A percentile compares a stretch with the other conserved stretches of the same genome.
Conservation (phyloP, 2,113 vertebrate species). For the Bucco capensis region DNA sequence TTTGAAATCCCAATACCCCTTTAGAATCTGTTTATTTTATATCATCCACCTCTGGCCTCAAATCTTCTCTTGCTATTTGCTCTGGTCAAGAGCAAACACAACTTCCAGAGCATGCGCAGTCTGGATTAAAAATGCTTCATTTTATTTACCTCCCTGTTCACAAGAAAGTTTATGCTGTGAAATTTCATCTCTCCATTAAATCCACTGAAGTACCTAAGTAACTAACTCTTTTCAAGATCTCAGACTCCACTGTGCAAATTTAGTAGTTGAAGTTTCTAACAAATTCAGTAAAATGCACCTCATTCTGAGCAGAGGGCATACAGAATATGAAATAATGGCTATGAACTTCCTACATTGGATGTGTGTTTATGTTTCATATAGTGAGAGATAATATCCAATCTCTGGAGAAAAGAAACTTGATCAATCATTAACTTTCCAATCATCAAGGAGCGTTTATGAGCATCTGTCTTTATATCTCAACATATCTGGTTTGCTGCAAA, state of each 20-base stretch:
- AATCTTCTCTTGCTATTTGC: not conserved
- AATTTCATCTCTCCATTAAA: not conserved
- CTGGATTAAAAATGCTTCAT: not conserved
- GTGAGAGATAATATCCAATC: not conserved
- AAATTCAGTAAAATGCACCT: not conserved
- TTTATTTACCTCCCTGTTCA: not conserved
- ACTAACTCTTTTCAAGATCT: not conserved
- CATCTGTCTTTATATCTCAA: conserved; percentile 14
- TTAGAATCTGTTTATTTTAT: not conserved
- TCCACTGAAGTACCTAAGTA: not conserved
- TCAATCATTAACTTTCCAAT: conserved; percentile 12
- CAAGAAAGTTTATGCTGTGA: not conserved
- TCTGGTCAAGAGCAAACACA: not conserved
- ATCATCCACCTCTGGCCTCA: not conserved
- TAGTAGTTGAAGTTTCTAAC: not conserved
- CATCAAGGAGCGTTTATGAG: conserved; percentile 2
- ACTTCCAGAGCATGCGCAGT: not conserved
- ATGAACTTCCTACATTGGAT: not conserved
- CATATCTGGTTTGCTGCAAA: not conserved
- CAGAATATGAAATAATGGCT: not conserved
- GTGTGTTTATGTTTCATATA: not conserved
- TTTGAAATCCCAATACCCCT: not conserved
- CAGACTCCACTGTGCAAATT: not conserved
- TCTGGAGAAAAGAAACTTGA: not conserved
- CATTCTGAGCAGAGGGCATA: not conserved